Base-by-base conservation (phyloP, 2,113 vertebrate species). In the Smithornis capensis region DNA sequence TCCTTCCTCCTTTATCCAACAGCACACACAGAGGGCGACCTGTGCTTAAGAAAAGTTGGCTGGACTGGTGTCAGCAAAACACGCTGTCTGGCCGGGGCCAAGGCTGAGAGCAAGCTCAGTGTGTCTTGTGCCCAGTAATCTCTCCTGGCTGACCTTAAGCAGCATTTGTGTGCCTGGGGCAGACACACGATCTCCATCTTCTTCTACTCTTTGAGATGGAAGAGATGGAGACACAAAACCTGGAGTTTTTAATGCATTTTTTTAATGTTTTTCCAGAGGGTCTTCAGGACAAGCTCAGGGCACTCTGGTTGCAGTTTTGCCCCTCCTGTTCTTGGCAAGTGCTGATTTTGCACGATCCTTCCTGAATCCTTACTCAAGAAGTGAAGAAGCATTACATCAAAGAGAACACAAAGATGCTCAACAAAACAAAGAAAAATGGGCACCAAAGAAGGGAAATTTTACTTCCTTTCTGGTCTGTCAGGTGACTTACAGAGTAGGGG, bases 91-190 rank as follows among this genome's bases (percentile, higher is more conserved):
- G 42, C 87, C 12, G 5, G 86, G 84, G 74, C 84, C 91, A 55
- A 52, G 86, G 69, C 76, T 94, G 85, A 96, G 94, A 87, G 73
- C 73, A 47, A 95, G 92, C 92, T 94, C 94, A 92, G 86, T 10
- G 0, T 0, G 64, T 89, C 94, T 91, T 33, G 0, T 31, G 1
- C 68, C 73, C 0, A 2, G 50, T 97, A 94, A 96, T 95, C 94
- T 89, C 90, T 29, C 81, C 47, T 81, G 86, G 92, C 89, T 94
- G 95, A 96, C 94, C 95, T 96, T 35, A 86, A 67, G 76, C 1
- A 22, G 95, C 80, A 94, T 90, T 68, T 88, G 73, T 5, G 17
- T 87, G 83, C 28, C 62, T 5, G 0, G 60, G 78, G 16, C 83
- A 91, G 33, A 31, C 71, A 52, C 23, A 4, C 18, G 40, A 4